Conservation (phyloP, 1,140 invertebrate genomes). For the Bombus impatiens region DNA sequence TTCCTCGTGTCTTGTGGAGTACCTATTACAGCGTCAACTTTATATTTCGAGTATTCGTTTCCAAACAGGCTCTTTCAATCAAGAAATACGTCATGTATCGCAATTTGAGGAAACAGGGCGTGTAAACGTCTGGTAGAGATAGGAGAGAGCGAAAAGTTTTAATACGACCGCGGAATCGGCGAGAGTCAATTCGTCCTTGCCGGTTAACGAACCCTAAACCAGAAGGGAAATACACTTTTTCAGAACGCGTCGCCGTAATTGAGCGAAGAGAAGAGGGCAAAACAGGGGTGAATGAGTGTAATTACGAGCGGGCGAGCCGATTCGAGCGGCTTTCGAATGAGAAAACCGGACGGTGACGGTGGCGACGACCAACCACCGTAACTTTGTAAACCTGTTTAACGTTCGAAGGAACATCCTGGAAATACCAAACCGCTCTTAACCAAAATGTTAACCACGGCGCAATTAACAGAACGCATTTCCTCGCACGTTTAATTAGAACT, state of each 20-base stretch:
- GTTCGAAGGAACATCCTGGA: neutral
- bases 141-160: neutral
- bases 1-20: neutral
- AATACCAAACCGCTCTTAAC: neutral
- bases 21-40: neutral
- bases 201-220: constrained; percentile 13
- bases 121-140: neutral
- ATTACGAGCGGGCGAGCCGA: neutral
- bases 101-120: neutral
- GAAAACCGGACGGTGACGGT: neutral
- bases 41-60: neutral
- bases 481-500: neutral
- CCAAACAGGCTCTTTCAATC: neutral
- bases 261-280: constrained; percentile 18
- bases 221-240: constrained; percentile 17
- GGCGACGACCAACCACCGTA: neutral
- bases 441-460: neutral
- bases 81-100: too few relatives aligned
- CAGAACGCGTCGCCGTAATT: constrained; percentile 4
- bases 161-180: neutral
- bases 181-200: neutral
- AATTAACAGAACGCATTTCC: neutral
- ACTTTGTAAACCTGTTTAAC: neutral
- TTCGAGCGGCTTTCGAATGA: neutral
- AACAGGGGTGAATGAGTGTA: constrained; percentile 21